Evolutionary conservation across 2,888 invertebrate genomes (phyloP), one percentile per base, ranked within the genome.

Genomic region (Drosophila rellima): DNA sequence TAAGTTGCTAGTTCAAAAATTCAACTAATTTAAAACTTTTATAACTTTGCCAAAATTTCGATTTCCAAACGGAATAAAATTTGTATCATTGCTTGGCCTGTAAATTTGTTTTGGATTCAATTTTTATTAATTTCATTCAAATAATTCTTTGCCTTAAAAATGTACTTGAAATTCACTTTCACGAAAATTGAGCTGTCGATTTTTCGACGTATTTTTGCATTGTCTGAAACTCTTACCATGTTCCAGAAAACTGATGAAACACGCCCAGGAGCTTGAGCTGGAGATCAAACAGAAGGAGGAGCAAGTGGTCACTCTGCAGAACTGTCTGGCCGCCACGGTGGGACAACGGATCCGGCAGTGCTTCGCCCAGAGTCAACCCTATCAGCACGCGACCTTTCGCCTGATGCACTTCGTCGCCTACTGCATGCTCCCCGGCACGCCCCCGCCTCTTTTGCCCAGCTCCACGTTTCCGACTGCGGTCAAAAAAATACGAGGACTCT

Each of bases 351-450:
- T 91, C 0, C 88, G 81, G 1, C 76, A 70, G 6, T 90, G 77
- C 47, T 88, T 90, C 64, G 66, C 73, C 11, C 78, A 86, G 35
- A 72, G 84, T 13, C 42, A 88, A n/a, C 17, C 64, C 0, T 88
- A 88, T 20, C 88, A 90, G 31, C 70, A 69, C 11, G 74, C 84
- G 44, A 89, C 90, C 1, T 80, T 87, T 29, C 73, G 85, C 3
- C 70, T 91, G 52, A 56, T 92, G 17, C 91, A 92, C 72, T 85
- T 90, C 65, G 70, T 91, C 6, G 86, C 86, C 15, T 89, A 80
- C 60, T 91, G 80, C 45, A 72, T 90, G 57, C 68, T 92, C 3
- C 92, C 92, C 0, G 91, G 87, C n/a, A 79, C 89, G 2, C 87
- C 91, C 1, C 88, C 88, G 0, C 82, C 90, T 0, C 18, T 59